Conservation (phyloP, 2,888 invertebrate genomes). For the Nemotelus pantherinus region DNA sequence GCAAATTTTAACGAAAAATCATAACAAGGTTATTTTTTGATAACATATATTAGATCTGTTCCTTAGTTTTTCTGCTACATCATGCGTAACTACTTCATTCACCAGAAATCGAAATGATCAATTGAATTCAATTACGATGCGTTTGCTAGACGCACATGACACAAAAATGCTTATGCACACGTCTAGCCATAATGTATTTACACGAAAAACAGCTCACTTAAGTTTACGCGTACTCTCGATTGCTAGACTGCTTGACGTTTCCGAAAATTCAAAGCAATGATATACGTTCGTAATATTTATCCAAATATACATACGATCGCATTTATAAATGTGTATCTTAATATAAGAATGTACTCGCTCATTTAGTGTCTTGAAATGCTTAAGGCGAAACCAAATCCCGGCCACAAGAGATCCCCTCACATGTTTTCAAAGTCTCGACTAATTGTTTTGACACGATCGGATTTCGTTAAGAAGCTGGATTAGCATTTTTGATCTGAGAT, state of each 20-base stretch:
- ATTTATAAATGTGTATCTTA: neutral
- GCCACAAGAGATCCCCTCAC: conserved; percentile 4
- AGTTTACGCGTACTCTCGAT: too few relatives aligned
- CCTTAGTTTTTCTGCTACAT: too few relatives aligned
- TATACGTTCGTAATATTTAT: neutral
- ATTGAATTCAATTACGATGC: too few relatives aligned
- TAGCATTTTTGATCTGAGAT: conserved; percentile 15
- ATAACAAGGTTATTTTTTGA: neutral
- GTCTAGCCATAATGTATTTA: too few relatives aligned
- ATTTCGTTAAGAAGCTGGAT: conserved; percentile 27
- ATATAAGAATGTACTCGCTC: neutral
- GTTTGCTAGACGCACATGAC: too few relatives aligned
- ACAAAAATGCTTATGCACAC: too few relatives aligned
- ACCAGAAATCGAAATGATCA: too few relatives aligned
- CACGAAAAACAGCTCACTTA: too few relatives aligned
- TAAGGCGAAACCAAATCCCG: neutral
- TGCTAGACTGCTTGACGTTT: conserved; percentile 37
- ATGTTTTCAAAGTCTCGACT: conserved; percentile 17
- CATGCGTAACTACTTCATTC: too few relatives aligned
- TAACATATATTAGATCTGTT: too few relatives aligned
- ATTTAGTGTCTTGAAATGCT: neutral
- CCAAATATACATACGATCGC: neutral
- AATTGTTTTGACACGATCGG: conserved; percentile 41
- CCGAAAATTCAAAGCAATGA: neutral
- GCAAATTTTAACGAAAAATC: neutral